A percentile compares a stretch with the other conserved stretches of the same genome.
These are phyloP conservation scores for Ligdia adustata DNA, from an alignment of 2,888 invertebrate species.

Conservation along the genomic window DNA sequence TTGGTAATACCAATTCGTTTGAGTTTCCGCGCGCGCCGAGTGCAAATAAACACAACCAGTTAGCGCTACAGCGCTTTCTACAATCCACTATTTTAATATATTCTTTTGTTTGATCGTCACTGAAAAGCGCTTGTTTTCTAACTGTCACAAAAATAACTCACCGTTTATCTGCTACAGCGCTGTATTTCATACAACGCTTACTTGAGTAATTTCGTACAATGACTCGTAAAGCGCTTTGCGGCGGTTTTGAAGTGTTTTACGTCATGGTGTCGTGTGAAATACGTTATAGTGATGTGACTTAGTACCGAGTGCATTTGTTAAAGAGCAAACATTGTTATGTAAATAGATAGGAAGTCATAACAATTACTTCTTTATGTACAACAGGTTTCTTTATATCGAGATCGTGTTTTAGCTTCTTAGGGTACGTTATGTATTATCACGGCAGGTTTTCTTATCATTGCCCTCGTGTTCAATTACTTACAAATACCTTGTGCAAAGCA, in stretches of 20 bases:
- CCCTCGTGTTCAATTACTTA: too few relatives aligned
- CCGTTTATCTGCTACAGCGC: slow-evolving; percentile 28
- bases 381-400: not conserved
- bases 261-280: slow-evolving; percentile 48
- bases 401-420: too few relatives aligned
- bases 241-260: slow-evolving; percentile 2
- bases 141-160: not conserved
- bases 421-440: too few relatives aligned
- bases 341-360: slow-evolving; percentile 3
- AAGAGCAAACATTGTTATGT: not conserved
- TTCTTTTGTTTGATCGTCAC: not conserved
- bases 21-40: slow-evolving; percentile 40
- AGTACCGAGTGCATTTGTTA: slow-evolving; percentile 15
- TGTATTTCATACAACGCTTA: slow-evolving; percentile 18
- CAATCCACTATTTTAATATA: too few relatives aligned
- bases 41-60: slow-evolving; percentile 38
- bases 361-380: not conserved
- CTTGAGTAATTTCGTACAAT: not conserved
- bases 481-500: too few relatives aligned
- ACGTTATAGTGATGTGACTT: slow-evolving; percentile 17
- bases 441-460: too few relatives aligned
- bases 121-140: slow-evolving; percentile 25
- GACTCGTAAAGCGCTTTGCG: slow-evolving; percentile 23
- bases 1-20: slow-evolving; percentile 9
- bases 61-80: slow-evolving; percentile 18